Evolutionary conservation across 2,113 vertebrate species (phyloP), one percentile per base, ranked within the genome.

Genomic region (Macrotus californicus): DNA sequence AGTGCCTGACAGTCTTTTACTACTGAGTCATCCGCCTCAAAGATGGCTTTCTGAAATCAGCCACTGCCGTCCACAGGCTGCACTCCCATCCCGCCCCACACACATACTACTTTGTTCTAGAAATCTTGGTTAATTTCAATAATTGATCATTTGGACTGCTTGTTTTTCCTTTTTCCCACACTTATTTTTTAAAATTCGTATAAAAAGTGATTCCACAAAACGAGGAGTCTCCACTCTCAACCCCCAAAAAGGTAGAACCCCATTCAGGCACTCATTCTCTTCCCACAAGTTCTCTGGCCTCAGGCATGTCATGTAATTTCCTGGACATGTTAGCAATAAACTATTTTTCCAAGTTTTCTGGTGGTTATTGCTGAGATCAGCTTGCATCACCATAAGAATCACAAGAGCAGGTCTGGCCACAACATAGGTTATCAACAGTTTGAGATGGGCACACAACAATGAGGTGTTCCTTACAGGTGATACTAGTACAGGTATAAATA

Each of bases 161-260:
- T 61, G 11, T 50, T 26, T 72, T 46, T 24, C 6, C 24, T 54
- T 36, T 18, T 18, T 41, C 24, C 7, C 13, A 10, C 3, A 59
- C 15, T 41, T 72, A 80, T 11, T 19, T 87, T 39, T 80, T 61
- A 34, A 59, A 80, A 61, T n/a, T 26, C 26, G 61, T 34, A 19
- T 61, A 72, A 41, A 41, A 46, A 34, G 6, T 29, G 11, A 77
- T 19, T 1, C 41, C 5, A 1, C 36, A 8, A 72, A 50, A 72
- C 14, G 15, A 1, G 34, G 0, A 1, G 26, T 54, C 13, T 11
- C 18, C 2, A 9, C 14, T 13, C 26, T 70, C 8, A 29, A 50
- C 34, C 34, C 6, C 26, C 41, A 7, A 41, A 31, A 48, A 56
- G 31, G 18, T 26, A 61, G 59, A 79, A 61, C 18, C 5, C 9